Percentiles rank a stretch among this genome's conserved stretches.
Conservation (phyloP, 2,888 invertebrate genomes). For the Chaetogeoica ovagalla region DNA sequence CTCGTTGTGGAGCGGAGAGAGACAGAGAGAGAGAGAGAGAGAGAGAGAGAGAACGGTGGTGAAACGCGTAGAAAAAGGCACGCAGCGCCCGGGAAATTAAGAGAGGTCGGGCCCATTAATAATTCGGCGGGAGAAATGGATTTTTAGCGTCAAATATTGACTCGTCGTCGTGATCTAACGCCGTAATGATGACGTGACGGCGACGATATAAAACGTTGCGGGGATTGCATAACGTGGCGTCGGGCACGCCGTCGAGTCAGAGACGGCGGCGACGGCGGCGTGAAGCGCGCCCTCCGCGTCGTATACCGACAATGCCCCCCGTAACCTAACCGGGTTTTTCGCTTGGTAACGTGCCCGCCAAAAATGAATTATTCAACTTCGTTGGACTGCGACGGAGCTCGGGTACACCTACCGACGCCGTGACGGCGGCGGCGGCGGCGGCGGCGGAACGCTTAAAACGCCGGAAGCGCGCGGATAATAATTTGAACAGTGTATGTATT, state of each 20-base stretch:
- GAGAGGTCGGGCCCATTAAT: conserved; percentile 38
- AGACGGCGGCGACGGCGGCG: no score
- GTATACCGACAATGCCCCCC: conserved; percentile 46
- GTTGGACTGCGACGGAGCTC: not conserved
- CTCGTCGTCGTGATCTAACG: conserved; percentile 2
- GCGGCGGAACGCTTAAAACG: conserved; percentile 49
- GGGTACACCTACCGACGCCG: not conserved
- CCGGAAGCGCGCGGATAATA: conserved; percentile 52
- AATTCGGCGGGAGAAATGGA: conserved; percentile 44
- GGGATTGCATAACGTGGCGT: no score
- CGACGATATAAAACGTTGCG: no score
- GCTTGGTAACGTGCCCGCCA: conserved; percentile 38
- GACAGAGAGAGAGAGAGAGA: not conserved
- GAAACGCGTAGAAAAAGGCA: not conserved
- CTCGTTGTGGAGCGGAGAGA: not conserved
- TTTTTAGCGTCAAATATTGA: conserved; percentile 52
- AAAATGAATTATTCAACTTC: conserved; percentile 50
- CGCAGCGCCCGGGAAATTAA: conserved; percentile 24
- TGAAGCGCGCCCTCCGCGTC: not conserved
- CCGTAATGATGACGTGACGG: conserved; percentile 38
- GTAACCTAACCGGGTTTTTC: no score
- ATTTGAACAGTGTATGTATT: conserved; percentile 50
- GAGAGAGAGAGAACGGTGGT: no score
- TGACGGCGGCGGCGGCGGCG: not conserved
- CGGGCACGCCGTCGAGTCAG: no score